phyloP scores from a whole-genome alignment of 1,140 invertebrate species.

The Magallana ariakensis region DNA sequence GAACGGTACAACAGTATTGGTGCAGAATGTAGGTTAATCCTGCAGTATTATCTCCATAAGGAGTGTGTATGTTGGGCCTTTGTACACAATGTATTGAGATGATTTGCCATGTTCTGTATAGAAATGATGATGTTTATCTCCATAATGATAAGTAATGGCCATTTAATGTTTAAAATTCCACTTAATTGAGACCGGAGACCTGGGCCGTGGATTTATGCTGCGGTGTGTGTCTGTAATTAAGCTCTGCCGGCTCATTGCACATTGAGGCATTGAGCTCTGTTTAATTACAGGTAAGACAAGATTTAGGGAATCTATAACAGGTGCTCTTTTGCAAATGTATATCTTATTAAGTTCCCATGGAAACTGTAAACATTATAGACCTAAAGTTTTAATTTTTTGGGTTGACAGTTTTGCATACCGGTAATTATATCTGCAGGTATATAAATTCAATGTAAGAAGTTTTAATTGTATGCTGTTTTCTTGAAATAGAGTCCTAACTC shows the following conservation, averaged over 20 bases:
- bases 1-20: too few relatives aligned
- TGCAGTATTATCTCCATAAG: neutral
- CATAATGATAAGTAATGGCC: slow-evolving; percentile 26
- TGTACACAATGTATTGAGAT: slow-evolving; percentile 1
- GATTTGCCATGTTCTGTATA: neutral
- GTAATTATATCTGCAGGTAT: too few relatives aligned
- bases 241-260: slow-evolving; percentile 16
- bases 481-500: too few relatives aligned
- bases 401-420: too few relatives aligned
- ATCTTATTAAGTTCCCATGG: neutral
- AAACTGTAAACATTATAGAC: too few relatives aligned
- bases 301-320: neutral
- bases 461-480: too few relatives aligned
- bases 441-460: too few relatives aligned
- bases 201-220: neutral
- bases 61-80: neutral
- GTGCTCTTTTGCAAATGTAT: neutral
- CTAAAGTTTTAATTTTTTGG: too few relatives aligned
- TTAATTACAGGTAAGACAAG: slow-evolving; percentile 25
- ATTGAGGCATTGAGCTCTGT: neutral
- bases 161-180: slow-evolving; percentile 9
- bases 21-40: neutral
- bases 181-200: slow-evolving; percentile 8
- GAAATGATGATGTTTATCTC: slow-evolving; percentile 31
- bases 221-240: neutral